phyloP scores from a whole-genome alignment of 2,797 vertebrate genomes.

The Myotis findleyi region DNA sequence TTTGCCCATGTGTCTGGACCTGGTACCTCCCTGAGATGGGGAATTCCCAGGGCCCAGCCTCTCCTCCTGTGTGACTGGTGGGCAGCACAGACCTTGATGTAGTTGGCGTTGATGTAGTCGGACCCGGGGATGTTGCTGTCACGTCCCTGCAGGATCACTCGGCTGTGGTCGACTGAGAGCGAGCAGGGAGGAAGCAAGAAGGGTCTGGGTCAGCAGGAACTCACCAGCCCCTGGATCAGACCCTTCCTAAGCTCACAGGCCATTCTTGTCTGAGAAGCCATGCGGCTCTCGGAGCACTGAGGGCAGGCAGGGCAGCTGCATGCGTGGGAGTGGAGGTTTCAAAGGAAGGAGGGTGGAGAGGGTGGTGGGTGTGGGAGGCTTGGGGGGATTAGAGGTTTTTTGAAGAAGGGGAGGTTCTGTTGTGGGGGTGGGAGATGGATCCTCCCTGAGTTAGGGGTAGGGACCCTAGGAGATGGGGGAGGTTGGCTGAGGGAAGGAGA shows the following conservation, averaged over 20 bases:
- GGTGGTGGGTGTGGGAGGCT: not conserved
- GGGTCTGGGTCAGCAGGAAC: not conserved
- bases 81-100: conserved; percentile 89
- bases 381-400: not conserved
- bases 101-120: conserved; percentile 98
- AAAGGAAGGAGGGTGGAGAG: not conserved
- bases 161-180: conserved; percentile 94
- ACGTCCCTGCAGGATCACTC: conserved; percentile 91
- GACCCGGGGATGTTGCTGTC: conserved; percentile 92
- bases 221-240: not conserved
- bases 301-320: not conserved
- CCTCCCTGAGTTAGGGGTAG: not conserved
- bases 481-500: not conserved
- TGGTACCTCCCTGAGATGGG: not conserved
- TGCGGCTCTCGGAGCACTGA: not conserved
- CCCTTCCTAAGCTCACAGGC: not conserved
- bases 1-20: not conserved
- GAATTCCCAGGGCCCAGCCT: not conserved
- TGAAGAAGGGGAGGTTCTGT: not conserved
- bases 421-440: no score
- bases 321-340: not conserved
- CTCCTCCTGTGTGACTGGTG: fast-evolving
- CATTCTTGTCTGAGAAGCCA: not conserved
- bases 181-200: not conserved
- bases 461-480: not conserved